Evolutionary conservation across 2,113 vertebrate species (phyloP).

Genomic region (Phocoena phocoena): DNA sequence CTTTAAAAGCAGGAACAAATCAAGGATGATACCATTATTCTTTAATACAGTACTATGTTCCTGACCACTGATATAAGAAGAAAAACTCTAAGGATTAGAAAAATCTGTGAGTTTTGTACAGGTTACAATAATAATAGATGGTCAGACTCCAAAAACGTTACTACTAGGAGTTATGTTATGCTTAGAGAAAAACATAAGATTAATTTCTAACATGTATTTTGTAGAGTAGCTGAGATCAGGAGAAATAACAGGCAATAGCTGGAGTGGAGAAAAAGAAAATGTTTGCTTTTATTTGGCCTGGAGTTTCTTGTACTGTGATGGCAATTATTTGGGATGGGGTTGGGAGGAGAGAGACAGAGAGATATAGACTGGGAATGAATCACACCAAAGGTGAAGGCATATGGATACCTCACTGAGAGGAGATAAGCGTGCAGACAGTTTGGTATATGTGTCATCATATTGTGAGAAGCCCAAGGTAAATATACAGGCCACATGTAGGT

Average conservation of each 20-base stretch:
- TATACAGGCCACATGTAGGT: background rate
- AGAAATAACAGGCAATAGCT: background rate
- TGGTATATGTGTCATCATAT: background rate
- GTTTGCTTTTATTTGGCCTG: background rate
- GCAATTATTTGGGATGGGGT: background rate
- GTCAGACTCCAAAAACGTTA: background rate
- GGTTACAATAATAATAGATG: background rate
- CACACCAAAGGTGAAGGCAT: background rate
- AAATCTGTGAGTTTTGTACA: background rate
- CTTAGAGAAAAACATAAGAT: background rate
- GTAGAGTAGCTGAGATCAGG: background rate
- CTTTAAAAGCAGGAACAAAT: background rate
- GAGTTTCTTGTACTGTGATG: background rate
- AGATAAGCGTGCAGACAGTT: background rate
- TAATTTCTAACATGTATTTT: background rate
- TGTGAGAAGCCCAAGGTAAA: background rate
- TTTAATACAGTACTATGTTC: background rate
- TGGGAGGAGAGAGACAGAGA: background rate
- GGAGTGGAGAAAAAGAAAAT: background rate
- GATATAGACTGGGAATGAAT: background rate
- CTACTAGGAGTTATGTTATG: background rate
- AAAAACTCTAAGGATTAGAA: background rate
- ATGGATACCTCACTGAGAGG: background rate
- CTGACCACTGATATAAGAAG: background rate
- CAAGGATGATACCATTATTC: background rate